Evolutionary conservation across 2,113 vertebrate genomes (phyloP).

Genomic region (Synchiropus splendidus): DNA sequence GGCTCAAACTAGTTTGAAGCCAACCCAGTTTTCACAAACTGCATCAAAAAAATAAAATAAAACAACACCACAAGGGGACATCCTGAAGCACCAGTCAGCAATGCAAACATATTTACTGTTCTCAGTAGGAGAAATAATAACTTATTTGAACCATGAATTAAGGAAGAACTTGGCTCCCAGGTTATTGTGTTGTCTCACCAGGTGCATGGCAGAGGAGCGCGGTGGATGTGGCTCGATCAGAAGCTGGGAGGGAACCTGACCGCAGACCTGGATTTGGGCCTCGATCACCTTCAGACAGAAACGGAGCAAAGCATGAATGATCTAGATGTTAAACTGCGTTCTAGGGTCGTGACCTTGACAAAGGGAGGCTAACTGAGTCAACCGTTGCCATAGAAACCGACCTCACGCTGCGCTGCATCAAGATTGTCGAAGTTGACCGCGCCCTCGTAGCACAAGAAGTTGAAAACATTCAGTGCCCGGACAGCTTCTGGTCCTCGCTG

Average conservation of each 20-base stretch:
- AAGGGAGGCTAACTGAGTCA: not conserved
- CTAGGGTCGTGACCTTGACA: too few species aligned
- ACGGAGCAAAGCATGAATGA: not conserved
- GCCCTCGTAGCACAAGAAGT: constrained; percentile 94
- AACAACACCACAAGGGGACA: too few species aligned
- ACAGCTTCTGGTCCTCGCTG: constrained; percentile 94
- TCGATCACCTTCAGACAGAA: constrained; percentile 77
- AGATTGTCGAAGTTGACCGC: constrained; percentile 84
- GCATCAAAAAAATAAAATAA: not conserved
- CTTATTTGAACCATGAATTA: too few species aligned
- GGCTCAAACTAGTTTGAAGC: too few species aligned
- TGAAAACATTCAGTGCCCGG: constrained; percentile 91
- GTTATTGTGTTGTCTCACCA: constrained; percentile 81
- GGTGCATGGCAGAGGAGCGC: constrained; percentile 98
- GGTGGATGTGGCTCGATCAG: constrained; percentile 98
- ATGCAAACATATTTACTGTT: too few species aligned
- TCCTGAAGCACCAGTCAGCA: too few species aligned
- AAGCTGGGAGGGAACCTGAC: constrained; percentile 96
- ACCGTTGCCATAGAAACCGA: constrained; percentile 49
- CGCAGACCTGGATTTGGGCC: constrained; percentile 88
- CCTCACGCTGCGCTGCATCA: constrained; percentile 85
- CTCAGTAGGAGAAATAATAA: too few species aligned
- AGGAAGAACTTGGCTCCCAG: too few species aligned
- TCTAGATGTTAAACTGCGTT: too few species aligned
- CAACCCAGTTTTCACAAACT: not conserved